Conservation (phyloP, 1,140 invertebrate species). For the Druon quercuslanigerum region DNA sequence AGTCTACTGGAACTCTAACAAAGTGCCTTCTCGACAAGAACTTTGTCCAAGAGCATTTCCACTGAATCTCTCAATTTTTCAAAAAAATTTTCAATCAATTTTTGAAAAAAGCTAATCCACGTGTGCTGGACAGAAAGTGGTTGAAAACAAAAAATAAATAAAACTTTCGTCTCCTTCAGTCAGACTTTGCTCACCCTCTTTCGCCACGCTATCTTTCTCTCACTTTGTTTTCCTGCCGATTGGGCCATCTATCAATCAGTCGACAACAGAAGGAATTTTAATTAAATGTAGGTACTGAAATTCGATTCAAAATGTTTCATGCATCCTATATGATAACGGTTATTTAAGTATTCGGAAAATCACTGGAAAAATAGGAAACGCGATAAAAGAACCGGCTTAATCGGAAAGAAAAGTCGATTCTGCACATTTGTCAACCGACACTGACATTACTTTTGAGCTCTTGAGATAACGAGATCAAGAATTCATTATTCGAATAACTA, state of each 20-base stretch:
- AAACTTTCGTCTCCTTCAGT: slow-evolving; percentile 28
- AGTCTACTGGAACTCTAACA: not conserved
- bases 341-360: no score
- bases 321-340: not conserved
- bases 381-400: no score
- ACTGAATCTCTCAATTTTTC: not conserved
- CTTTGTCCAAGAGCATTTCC: not conserved
- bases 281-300: slow-evolving; percentile 9
- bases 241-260: slow-evolving; percentile 27
- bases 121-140: not conserved
- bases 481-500: no score
- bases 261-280: slow-evolving; percentile 17
- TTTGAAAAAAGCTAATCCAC: not conserved
- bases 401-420: no score
- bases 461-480: no score
- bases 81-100: not conserved
- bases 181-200: slow-evolving; percentile 24
- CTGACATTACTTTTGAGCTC: no score
- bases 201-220: slow-evolving; percentile 26
- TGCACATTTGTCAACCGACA: no score
- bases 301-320: not conserved
- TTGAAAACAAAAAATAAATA: slow-evolving; percentile 3
- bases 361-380: no score
- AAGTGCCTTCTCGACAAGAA: not conserved
- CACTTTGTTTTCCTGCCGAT: slow-evolving; percentile 29